Evolutionary conservation across 2,797 vertebrate species (phyloP).

Genomic region (Phoebastria nigripes): DNA sequence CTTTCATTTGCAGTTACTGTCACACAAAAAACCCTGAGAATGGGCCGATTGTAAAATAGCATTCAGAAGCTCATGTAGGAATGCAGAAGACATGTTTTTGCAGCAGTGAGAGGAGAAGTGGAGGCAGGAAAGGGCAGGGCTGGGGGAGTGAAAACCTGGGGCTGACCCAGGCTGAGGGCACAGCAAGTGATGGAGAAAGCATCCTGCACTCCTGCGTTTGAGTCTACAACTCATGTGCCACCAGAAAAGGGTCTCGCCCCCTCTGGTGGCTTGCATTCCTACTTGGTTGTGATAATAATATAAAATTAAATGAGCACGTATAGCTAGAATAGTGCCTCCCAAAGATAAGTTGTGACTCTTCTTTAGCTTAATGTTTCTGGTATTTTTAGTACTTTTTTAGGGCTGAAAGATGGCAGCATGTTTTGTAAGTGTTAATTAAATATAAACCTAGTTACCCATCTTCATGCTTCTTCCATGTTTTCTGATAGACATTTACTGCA

Average conservation of each 20-base stretch:
- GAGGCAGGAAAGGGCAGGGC: not conserved
- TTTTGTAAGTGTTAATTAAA: not conserved
- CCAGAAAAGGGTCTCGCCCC: not conserved
- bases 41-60: not conserved
- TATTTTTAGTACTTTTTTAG: not conserved
- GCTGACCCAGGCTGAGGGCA: not conserved
- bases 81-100: not conserved
- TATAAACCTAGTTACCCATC: not conserved
- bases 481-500: rapidly evolving
- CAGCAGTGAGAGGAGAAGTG: not conserved
- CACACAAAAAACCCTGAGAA: not conserved
- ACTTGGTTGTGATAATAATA: not conserved
- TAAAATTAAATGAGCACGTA: rapidly evolving
- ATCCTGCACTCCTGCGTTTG: rapidly evolving
- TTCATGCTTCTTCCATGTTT: not conserved
- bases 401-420: not conserved
- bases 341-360: not conserved
- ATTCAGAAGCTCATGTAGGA: not conserved
- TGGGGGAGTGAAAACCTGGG: not conserved
- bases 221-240: not conserved
- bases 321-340: not conserved
- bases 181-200: not conserved
- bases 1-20: not conserved
- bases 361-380: not conserved
- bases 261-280: not conserved